Base-by-base conservation (phyloP, 1,140 invertebrate genomes). In the Orchesella cincta region DNA sequence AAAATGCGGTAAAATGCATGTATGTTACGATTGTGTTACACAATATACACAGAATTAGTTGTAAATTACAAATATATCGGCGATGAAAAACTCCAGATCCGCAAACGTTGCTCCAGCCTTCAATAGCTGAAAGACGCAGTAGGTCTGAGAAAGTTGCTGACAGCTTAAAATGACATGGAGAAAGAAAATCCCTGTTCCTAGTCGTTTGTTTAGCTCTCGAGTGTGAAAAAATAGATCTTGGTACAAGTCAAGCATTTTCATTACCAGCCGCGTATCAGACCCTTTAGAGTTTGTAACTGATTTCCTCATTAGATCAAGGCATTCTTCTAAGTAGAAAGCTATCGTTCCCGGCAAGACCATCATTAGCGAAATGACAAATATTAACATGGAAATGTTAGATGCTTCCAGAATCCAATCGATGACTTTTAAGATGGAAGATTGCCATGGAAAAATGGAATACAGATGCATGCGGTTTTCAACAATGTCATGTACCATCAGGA, bases 31-130 rank as follows among this genome's bases (percentile, higher is more conserved):
- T n/a, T n/a, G n/a, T n/a, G n/a, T n/a, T n/a, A n/a, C n/a, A n/a
- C n/a, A n/a, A n/a, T n/a, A n/a, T n/a, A n/a, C n/a, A n/a, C n/a
- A n/a, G n/a, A n/a, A n/a, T n/a, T n/a, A n/a, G n/a, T n/a, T n/a
- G n/a, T n/a, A n/a, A n/a, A 5, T 57, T 57, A 57, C 54, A 5
- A 16, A 16, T 18, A 57, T 57, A 23, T 57, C 54, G 8, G 54
- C 26, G 8, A 57, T 5, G 8, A 57, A 26, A 26, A 57, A 57
- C 23, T 57, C 12, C 3, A 57, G 12, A 26, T 57, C 54, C 26
- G 14, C 54, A 57, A 57, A 57, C 54, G 54, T 12, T 26, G 54
- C 54, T 57, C 54, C 54, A 57, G 54, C 14, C 54, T 57, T 57
- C 5, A 57, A 5, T 23, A 57, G 54, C 54, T 57, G 54, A 26